Base-by-base conservation (phyloP, 2,888 invertebrate species). In the Protophormia terraenovae region DNA sequence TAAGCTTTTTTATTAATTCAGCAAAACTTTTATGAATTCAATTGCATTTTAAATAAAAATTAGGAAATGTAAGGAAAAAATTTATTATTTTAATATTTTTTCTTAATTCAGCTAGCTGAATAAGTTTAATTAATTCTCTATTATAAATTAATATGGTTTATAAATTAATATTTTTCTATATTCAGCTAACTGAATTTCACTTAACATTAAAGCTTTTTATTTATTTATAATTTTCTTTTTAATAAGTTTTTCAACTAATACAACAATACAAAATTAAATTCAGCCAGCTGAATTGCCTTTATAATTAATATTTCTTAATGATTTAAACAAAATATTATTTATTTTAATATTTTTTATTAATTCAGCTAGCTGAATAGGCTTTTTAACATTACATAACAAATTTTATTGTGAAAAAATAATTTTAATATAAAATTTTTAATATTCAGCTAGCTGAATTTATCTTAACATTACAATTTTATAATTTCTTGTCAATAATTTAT, bases 91-190 rank as follows among this genome's bases (percentile, higher is more conserved):
- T n/a, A n/a, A n/a, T n/a, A n/a, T 45, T 38, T 24, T 62, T 16
- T 8, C 12, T 38, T 7, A 60, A 67, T 50, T 67, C 29, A 67
- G 32, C 32, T 47, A 50, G 14, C 67, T 67, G 67, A 67, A 16
- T 66, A 27, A n/a, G 6, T 2, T 27, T 27, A n/a, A 55, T n/a
- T n/a, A n/a, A n/a, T n/a, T n/a, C n/a, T n/a, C n/a, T n/a, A n/a
- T n/a, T n/a, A n/a, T 29, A 29, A 12, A 1, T n/a, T 12, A 55
- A 29, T 27, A 12, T 2, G 2, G 10, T 5, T 24, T 27, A n/a
- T n/a, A 12, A 24, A 45, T 27, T 6, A 0, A 45, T 0, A 27
- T 27, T 27, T 14, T 2, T 45, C 3, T 8, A 5, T 3, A 53
- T 53, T 50, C 32, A 19, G 3, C 38, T 55, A 69, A 38, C 53